phyloP scores from a whole-genome alignment of 2,888 invertebrate genomes.

The Biston stratarius region DNA sequence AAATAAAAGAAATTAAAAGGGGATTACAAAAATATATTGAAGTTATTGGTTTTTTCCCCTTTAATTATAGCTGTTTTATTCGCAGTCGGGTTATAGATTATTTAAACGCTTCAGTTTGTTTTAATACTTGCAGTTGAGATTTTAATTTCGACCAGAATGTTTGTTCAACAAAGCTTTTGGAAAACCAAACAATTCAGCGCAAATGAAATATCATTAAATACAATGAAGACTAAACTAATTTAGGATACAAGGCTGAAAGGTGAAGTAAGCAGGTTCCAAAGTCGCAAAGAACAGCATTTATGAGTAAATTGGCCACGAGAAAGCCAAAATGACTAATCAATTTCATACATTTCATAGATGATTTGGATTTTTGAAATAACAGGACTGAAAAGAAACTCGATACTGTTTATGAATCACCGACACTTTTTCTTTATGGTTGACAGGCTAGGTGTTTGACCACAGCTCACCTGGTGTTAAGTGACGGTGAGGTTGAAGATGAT shows the following conservation, averaged over 20 bases:
- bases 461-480: too few species aligned
- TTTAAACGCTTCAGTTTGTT: too few species aligned
- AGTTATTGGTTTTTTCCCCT: too few species aligned
- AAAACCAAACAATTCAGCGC: slow-evolving; percentile 34
- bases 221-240: slow-evolving; percentile 53
- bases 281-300: background rate
- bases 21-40: too few species aligned
- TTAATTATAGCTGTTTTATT: too few species aligned
- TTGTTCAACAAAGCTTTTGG: slow-evolving; percentile 43
- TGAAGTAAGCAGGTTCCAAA: slow-evolving; percentile 38
- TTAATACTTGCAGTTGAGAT: background rate
- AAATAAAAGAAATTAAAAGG: too few species aligned
- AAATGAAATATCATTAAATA: slow-evolving; percentile 33
- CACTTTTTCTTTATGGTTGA: background rate
- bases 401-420: background rate
- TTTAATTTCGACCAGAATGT: slow-evolving; percentile 30
- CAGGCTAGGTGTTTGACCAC: too few species aligned
- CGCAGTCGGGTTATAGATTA: too few species aligned
- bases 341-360: background rate
- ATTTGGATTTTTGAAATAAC: background rate
- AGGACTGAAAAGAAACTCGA: background rate
- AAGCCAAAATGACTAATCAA: background rate
- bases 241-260: slow-evolving; percentile 58
- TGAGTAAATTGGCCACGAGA: background rate
- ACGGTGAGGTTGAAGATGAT: too few species aligned